Evolutionary conservation across 1,140 invertebrate genomes (phyloP).

Genomic region (Gryllus bimaculatus): DNA sequence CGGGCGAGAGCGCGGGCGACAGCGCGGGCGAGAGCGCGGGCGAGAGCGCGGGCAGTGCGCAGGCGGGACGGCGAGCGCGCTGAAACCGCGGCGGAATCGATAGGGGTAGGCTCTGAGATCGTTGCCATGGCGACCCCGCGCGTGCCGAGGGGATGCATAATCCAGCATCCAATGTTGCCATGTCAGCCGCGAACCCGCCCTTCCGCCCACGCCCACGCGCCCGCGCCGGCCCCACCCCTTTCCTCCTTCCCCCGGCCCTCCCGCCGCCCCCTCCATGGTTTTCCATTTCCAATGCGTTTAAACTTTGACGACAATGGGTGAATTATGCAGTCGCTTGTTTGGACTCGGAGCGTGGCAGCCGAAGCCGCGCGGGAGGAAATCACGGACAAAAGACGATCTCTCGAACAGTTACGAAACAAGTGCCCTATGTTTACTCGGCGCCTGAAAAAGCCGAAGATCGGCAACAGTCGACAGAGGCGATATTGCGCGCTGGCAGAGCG

Average conservation of each 20-base stretch:
- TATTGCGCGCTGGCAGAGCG: too few species aligned
- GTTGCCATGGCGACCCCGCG: constrained; percentile 1
- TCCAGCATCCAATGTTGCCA: neutral
- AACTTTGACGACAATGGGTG: neutral
- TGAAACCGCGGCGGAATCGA: neutral
- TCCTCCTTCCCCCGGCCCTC: neutral
- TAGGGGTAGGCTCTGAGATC: neutral
- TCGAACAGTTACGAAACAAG: neutral
- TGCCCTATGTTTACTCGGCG: neutral
- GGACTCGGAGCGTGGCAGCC: neutral
- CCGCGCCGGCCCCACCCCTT: too few species aligned
- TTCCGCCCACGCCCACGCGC: neutral
- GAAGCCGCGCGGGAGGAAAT: neutral
- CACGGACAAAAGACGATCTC: neutral
- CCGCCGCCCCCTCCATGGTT: neutral
- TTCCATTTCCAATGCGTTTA: neutral
- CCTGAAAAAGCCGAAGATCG: too few species aligned
- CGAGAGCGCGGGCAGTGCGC: neutral
- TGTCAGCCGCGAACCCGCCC: neutral
- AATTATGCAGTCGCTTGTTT: neutral
- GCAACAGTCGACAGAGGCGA: too few species aligned
- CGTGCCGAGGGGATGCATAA: neutral
- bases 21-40: too few species aligned
- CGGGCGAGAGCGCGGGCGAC: too few species aligned
- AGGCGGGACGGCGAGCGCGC: too few species aligned